A percentile compares a stretch with the other conserved stretches of the same genome.
Evolutionary conservation across 2,888 invertebrate species (phyloP).

Genomic region (Epistrophella euchroma): DNA sequence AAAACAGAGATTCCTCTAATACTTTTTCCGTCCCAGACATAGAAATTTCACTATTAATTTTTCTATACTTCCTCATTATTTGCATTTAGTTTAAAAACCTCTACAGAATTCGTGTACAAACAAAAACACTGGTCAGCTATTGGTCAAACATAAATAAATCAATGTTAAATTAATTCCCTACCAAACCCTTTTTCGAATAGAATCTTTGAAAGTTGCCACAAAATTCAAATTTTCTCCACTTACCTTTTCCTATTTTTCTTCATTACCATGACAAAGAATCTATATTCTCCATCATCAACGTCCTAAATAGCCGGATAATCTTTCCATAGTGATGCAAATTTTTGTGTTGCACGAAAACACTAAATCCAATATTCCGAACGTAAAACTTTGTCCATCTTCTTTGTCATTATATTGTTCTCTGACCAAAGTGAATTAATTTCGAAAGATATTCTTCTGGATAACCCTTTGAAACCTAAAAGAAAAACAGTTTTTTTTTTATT

Average conservation of each 20-base stretch:
- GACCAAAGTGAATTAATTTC: conserved; percentile 51
- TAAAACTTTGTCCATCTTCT: conserved; percentile 19
- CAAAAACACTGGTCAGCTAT: no score
- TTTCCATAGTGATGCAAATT: conserved; percentile 30
- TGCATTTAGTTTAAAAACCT: no score
- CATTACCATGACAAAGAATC: conserved; percentile 11
- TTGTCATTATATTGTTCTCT: neutral
- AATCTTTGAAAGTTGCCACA: neutral
- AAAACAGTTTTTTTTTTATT: neutral
- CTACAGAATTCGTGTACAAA: no score
- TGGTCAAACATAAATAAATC: neutral
- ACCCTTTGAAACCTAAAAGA: conserved; percentile 4
- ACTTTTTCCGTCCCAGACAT: no score
- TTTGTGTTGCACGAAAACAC: conserved; percentile 28
- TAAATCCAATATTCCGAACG: conserved; percentile 6
- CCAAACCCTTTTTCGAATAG: neutral
- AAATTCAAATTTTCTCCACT: neutral
- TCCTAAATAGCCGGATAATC: conserved; percentile 20
- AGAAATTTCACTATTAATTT: no score
- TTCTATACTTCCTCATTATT: no score
- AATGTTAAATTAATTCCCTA: neutral
- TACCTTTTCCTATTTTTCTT: neutral
- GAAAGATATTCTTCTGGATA: conserved; percentile 13
- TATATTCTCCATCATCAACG: conserved; percentile 3
- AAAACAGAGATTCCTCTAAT: no score